Conservation (phyloP, 1,140 invertebrate genomes). For the Microvelia longipes region DNA sequence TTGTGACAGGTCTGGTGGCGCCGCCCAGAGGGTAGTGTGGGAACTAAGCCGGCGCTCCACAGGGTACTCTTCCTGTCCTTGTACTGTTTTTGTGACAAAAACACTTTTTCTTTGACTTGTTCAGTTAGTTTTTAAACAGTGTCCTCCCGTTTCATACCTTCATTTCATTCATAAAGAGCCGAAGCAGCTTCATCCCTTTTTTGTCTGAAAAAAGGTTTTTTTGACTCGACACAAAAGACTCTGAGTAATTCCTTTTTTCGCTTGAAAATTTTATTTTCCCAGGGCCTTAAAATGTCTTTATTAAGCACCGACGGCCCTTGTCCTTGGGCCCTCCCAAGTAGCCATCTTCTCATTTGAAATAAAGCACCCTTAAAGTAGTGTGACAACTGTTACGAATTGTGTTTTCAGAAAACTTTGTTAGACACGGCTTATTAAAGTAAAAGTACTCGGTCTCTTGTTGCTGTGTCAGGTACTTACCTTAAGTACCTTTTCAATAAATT, state of each 20-base stretch:
- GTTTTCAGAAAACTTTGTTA: not conserved
- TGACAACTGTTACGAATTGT: not conserved
- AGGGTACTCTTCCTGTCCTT: not conserved
- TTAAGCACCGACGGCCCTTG: not conserved
- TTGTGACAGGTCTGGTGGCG: not conserved
- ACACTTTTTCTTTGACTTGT: too few species aligned
- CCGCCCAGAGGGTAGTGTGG: not conserved
- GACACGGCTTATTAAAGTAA: not conserved
- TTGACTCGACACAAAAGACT: not conserved
- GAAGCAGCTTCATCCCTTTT: not conserved
- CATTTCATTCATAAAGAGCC: not conserved
- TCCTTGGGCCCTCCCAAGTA: not conserved
- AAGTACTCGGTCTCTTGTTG: too few species aligned
- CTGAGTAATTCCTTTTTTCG: not conserved
- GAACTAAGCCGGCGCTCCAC: not conserved
- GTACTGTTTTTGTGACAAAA: not conserved
- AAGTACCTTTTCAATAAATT: too few species aligned
- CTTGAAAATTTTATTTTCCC: not conserved
- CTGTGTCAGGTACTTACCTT: too few species aligned
- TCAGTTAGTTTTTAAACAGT: too few species aligned
- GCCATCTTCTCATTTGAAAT: not conserved
- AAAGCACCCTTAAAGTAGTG: not conserved
- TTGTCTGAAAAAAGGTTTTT: not conserved
- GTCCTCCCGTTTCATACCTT: not conserved
- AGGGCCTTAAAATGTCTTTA: not conserved